phyloP scores from a whole-genome alignment of 1,140 invertebrate species.

The Mesaphorura yosii region DNA sequence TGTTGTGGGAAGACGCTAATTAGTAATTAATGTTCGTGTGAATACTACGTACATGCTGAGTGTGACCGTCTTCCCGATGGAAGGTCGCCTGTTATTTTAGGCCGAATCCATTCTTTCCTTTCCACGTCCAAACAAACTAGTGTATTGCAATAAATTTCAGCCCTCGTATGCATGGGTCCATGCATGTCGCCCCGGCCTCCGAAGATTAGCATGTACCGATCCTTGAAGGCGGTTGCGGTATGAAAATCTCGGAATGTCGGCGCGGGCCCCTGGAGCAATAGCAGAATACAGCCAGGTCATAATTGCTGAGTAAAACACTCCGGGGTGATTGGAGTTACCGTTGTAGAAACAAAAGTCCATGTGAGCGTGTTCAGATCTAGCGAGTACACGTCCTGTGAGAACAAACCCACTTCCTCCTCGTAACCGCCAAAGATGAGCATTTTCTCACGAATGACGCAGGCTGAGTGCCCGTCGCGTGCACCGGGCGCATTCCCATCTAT shows the following conservation, averaged over 20 bases:
- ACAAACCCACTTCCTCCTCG: conserved; percentile 62
- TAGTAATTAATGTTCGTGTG: conserved; percentile 1
- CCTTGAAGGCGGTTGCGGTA: conserved; percentile 51
- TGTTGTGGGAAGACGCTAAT: not conserved
- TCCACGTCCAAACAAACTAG: conserved; percentile 63
- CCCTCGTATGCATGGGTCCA: conserved; percentile 50
- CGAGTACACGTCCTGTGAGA: conserved; percentile 64
- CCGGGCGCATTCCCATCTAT: conserved; percentile 57
- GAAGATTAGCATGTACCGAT: conserved; percentile 52
- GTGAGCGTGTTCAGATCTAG: conserved; percentile 59
- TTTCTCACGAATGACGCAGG: conserved; percentile 62
- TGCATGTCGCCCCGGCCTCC: conserved; percentile 63
- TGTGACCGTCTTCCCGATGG: conserved; percentile 65
- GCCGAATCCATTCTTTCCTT: conserved; percentile 54
- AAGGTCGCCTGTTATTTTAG: conserved; percentile 44
- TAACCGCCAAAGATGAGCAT: conserved; percentile 86
- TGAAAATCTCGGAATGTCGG: conserved; percentile 77
- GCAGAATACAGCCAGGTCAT: not conserved
- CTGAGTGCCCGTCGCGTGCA: conserved; percentile 78
- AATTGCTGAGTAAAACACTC: not conserved
- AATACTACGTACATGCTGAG: conserved; percentile 60
- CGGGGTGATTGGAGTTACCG: conserved; percentile 38
- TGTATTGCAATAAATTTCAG: conserved; percentile 64
- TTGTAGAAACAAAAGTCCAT: conserved; percentile 53
- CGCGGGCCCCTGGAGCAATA: conserved; percentile 38